These are phyloP conservation scores for honey bee (Apis mellifera) DNA, from an alignment of 1,140 invertebrate species.

Conservation along the genomic window DNA sequence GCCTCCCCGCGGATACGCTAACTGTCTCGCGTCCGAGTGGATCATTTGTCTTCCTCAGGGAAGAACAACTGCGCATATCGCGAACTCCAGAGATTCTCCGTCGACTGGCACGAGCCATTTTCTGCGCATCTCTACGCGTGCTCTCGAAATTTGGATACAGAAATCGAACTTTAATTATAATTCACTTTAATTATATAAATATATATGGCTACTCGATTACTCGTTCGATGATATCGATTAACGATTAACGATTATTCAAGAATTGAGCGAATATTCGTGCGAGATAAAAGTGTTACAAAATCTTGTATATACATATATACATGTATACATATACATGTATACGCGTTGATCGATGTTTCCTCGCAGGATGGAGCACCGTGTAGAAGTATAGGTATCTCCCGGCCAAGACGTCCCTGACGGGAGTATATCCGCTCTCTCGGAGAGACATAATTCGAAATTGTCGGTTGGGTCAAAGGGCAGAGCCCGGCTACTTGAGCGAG, in stretches of 20 bases:
- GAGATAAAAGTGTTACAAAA: background rate
- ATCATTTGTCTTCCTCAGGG: conserved; percentile 68
- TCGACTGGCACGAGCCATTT: conserved; percentile 36
- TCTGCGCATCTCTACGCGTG: background rate
- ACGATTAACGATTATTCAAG: background rate
- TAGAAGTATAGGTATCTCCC: background rate
- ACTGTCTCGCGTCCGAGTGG: conserved; percentile 63
- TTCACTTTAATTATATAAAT: no score
- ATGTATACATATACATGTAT: no score
- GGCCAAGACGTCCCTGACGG: conserved; percentile 65
- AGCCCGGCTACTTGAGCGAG: conserved; percentile 80
- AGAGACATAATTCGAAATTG: conserved; percentile 80
- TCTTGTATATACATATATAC: background rate
- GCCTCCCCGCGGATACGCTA: conserved; percentile 64
- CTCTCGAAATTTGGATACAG: background rate
- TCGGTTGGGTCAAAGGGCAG: conserved; percentile 79
- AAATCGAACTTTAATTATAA: no score
- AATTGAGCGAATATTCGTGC: background rate
- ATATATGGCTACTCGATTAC: no score
- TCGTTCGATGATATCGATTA: no score
- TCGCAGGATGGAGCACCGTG: background rate
- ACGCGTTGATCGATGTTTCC: background rate
- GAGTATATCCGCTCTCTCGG: conserved; percentile 75
- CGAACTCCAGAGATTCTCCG: conserved; percentile 61
- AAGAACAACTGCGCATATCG: conserved; percentile 66